phyloP scores from a whole-genome alignment of 2,113 vertebrate genomes.

The Sclerurus mexicanus region DNA sequence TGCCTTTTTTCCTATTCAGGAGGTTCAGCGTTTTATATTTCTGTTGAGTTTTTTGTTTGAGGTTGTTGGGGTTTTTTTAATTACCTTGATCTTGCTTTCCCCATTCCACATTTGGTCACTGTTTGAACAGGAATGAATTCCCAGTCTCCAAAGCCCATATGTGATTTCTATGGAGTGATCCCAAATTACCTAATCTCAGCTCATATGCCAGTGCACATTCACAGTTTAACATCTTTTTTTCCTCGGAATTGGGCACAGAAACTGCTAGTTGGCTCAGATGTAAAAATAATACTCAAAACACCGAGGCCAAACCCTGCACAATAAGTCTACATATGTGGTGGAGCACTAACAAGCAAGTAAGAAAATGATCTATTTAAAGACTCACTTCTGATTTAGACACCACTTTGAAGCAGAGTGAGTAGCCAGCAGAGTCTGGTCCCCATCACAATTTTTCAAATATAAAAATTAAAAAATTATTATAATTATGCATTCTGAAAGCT shows the following conservation, averaged over 20 bases:
- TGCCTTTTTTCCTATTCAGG: neutral
- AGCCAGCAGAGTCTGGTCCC: constrained; percentile 55
- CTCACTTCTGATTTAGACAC: constrained; percentile 55
- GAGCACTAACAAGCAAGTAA: constrained; percentile 55
- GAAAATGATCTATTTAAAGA: constrained; percentile 55
- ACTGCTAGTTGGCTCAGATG: constrained; percentile 21
- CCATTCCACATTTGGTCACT: constrained; percentile 25
- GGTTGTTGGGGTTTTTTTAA: neutral
- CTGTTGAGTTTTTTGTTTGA: neutral
- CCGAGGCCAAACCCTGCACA: constrained; percentile 23
- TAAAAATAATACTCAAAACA: constrained; percentile 54
- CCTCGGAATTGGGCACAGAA: constrained; percentile 46
- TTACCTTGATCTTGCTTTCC: constrained; percentile 18
- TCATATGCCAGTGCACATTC: constrained; percentile 59
- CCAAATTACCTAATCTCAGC: constrained; percentile 66
- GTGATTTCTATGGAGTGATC: constrained; percentile 63
- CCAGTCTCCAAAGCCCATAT: constrained; percentile 66
- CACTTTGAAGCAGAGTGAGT: constrained; percentile 53
- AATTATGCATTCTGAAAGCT: constrained; percentile 72
- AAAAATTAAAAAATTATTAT: constrained; percentile 78
- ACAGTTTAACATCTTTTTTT: constrained; percentile 52
- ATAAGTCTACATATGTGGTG: constrained; percentile 3
- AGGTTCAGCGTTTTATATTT: neutral
- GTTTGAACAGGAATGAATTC: constrained; percentile 67
- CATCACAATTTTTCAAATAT: constrained; percentile 69